A percentile compares a stretch with the other conserved stretches of the same genome.
phyloP scores from a whole-genome alignment of 2,113 vertebrate species.

The Addax nasomaculatus region DNA sequence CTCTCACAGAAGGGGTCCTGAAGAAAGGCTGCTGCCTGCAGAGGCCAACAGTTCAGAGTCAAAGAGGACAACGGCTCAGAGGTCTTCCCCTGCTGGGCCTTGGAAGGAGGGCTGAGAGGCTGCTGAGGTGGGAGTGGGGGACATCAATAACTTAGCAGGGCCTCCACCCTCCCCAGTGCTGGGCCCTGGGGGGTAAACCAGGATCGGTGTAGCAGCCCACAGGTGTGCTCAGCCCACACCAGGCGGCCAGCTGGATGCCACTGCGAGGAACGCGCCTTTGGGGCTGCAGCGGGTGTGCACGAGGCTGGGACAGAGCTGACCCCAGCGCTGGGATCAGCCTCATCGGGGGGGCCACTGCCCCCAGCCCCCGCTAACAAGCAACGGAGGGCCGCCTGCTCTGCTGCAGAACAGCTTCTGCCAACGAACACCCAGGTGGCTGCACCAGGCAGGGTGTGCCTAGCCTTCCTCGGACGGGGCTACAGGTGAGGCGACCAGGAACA shows the following conservation, averaged over 20 bases:
- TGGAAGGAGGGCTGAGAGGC: background rate
- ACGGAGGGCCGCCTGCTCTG: background rate
- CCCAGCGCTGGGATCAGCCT: background rate
- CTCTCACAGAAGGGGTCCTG: background rate
- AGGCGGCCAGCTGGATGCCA: background rate
- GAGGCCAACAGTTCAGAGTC: background rate
- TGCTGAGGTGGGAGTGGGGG: background rate
- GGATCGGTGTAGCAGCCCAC: background rate
- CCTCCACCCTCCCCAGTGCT: background rate
- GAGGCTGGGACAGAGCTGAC: background rate
- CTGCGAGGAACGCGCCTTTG: background rate
- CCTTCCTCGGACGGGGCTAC: background rate
- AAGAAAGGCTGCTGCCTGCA: conserved; percentile 3
- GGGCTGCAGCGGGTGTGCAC: background rate
- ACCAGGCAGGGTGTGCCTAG: background rate
- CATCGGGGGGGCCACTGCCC: background rate
- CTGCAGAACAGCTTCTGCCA: background rate
- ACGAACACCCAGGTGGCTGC: background rate
- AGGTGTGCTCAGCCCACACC: background rate
- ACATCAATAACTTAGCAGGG: background rate
- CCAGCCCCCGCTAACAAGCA: conserved; percentile 30
- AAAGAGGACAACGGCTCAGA: background rate
- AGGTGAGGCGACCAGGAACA: background rate
- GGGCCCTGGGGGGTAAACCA: background rate
- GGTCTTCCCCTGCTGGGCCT: background rate